Evolutionary conservation across 2,797 vertebrate species (phyloP).

Genomic region (Channallabes apus): DNA sequence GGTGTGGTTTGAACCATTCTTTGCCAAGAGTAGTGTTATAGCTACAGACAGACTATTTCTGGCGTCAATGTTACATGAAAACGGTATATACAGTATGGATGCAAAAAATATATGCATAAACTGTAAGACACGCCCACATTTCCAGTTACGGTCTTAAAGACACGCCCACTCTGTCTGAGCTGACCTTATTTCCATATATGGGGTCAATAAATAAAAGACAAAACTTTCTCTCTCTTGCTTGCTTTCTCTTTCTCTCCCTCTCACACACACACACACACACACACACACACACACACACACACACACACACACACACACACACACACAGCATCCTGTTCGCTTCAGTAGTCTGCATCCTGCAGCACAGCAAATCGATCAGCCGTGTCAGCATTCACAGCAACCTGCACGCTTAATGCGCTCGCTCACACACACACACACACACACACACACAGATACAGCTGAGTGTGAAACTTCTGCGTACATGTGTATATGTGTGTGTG

Average conservation of each 20-base stretch:
- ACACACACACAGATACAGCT: not conserved
- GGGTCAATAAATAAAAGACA: not conserved
- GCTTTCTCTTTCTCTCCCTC: not conserved
- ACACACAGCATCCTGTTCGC: slow-evolving; percentile 26
- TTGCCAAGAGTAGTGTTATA: not conserved
- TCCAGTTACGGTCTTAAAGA: not conserved
- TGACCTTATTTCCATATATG: not conserved
- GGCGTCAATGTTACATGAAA: not conserved
- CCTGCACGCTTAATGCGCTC: not conserved
- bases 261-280: slow-evolving; percentile 10
- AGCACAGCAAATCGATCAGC: slow-evolving; percentile 26
- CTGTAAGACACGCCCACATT: not conserved
- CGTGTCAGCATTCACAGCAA: slow-evolving; percentile 27
- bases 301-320: too few species aligned
- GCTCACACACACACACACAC: not conserved
- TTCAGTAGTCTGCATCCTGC: slow-evolving; percentile 33
- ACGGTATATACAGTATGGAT: not conserved
- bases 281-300: not conserved
- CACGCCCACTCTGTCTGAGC: not conserved
- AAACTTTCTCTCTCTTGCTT: not conserved
- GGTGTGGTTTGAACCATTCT: not conserved
- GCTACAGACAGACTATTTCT: too few species aligned
- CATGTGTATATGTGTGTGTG: not conserved
- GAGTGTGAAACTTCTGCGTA: not conserved
- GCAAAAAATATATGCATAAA: not conserved